A percentile compares a stretch with the other conserved stretches of the same genome.
phyloP scores from a whole-genome alignment of 2,113 vertebrate species.

The Sardina pilchardus region DNA sequence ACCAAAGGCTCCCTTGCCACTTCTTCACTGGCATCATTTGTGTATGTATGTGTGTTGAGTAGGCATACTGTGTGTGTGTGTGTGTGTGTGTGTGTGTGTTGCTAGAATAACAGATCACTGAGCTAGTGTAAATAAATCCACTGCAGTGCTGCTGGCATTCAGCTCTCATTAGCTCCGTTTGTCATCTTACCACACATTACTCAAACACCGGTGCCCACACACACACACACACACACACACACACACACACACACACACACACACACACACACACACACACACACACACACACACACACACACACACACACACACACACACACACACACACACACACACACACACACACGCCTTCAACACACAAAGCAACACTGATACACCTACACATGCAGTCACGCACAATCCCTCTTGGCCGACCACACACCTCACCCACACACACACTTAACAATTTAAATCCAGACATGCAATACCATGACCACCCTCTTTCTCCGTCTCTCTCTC shows the following conservation, averaged over 20 bases:
- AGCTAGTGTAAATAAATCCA: constrained; percentile 69
- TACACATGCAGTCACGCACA: neutral
- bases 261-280: neutral
- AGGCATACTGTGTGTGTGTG: neutral
- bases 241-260: neutral
- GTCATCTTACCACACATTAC: constrained; percentile 53
- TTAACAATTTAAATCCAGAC: constrained; percentile 13
- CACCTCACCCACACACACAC: neutral
- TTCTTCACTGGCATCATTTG: neutral
- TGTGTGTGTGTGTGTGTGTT: constrained; percentile 22
- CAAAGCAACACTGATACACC: neutral
- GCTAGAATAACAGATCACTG: constrained; percentile 68
- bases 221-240: constrained; percentile 15
- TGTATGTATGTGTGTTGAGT: neutral
- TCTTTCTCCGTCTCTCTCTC: neutral
- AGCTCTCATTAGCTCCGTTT: constrained; percentile 65
- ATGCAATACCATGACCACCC: constrained; percentile 6
- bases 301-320: neutral
- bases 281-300: neutral
- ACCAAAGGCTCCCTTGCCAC: neutral
- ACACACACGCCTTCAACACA: neutral
- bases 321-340: neutral
- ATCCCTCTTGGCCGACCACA: neutral
- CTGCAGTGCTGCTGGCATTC: constrained; percentile 60
- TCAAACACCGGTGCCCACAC: constrained; percentile 51